Base-by-base conservation (phyloP, 1,140 invertebrate genomes). In the Neodiprion pinetum region DNA sequence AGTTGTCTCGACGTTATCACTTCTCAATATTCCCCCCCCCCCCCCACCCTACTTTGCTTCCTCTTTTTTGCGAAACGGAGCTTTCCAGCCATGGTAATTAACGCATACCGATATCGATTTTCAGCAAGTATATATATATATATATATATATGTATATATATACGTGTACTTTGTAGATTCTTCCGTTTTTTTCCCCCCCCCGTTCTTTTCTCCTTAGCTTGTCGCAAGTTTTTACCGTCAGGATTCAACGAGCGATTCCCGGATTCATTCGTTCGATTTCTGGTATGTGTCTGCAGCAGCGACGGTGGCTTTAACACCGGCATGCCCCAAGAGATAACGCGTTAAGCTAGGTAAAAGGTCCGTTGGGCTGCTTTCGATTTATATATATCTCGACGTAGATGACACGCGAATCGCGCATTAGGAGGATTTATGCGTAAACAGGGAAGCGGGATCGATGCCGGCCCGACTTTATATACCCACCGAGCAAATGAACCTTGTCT, bases 341-440 rank as follows among this genome's bases (percentile, higher is more conserved):
- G 28, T 40, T 40, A 40, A 40, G 28, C 28, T 40, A 61, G 53
- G 53, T 61, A 61, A 61, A 61, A 61, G 53, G 53, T 4, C 53
- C 53, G 53, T 61, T 61, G 53, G 53, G n/a, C 53, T 61, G 53
- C 53, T 61, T 61, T 11, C 11, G 53, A 61, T 61, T 61, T 61
- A 61, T 61, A 12, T 61, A 61, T 5, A 61, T 61, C 53, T 61
- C 11, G 53, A 5, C 11, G n/a, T 61, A 61, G 53, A 61, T 61
- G 53, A 61, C 53, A 61, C 53, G 53, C 53, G 53, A 61, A 61
- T 61, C 11, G 53, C 53, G 53, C 53, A 61, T 61, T 61, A 61
- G n/a, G 53, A 61, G 53, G 53, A 61, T 61, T 61, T 61, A 61
- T 61, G 53, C n/a, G 53, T 61, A 61, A 61, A 61, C 53, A 61